These are phyloP conservation scores for Larimichthys polyactis DNA, from an alignment of 2,113 vertebrate genomes.

Conservation along the genomic window DNA sequence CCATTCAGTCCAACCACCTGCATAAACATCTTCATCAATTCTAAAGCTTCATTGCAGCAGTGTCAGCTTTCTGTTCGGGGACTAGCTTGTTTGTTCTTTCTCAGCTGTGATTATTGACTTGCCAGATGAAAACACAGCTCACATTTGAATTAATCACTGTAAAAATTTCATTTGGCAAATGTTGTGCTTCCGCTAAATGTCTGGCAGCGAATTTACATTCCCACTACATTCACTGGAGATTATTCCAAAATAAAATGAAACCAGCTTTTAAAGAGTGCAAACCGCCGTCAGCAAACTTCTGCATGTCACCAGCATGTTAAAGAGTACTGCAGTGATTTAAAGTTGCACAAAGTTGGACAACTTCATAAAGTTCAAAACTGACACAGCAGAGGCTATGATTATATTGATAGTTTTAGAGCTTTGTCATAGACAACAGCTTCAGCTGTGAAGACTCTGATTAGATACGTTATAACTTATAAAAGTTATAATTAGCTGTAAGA, in stretches of 20 bases:
- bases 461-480: too few relatives aligned
- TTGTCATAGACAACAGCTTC: too few relatives aligned
- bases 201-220: background rate
- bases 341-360: background rate
- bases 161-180: background rate
- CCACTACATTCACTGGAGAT: background rate
- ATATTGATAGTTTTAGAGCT: too few relatives aligned
- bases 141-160: background rate
- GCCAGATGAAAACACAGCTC: background rate
- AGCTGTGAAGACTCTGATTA: too few relatives aligned
- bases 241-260: background rate
- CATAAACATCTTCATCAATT: slow-evolving; percentile 2
- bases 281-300: background rate
- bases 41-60: background rate
- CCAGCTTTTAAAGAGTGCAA: background rate
- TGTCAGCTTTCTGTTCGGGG: background rate
- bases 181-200: background rate
- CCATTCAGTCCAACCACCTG: background rate
- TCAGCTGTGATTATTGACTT: slow-evolving; percentile 6
- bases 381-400: too few relatives aligned
- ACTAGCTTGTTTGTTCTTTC: background rate
- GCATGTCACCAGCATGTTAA: background rate
- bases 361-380: too few relatives aligned
- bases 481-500: too few relatives aligned
- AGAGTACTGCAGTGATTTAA: background rate